phyloP scores from a whole-genome alignment of 2,888 invertebrate species.

The Macrosoma leucophasiata region DNA sequence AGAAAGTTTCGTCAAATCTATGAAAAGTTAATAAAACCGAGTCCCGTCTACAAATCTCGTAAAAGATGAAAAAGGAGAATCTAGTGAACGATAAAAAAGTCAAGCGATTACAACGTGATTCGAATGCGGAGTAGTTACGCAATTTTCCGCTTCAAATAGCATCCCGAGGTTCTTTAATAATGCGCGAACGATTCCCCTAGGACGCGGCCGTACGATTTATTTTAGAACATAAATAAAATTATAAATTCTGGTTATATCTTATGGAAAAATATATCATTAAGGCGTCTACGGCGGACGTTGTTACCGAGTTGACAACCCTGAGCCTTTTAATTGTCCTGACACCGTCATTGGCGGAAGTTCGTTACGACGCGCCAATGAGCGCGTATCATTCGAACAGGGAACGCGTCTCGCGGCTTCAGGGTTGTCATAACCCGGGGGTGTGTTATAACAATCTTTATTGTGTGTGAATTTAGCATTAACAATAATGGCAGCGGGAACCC shows the following conservation, averaged over 20 bases:
- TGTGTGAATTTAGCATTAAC: constrained; percentile 45
- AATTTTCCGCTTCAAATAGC: constrained; percentile 39
- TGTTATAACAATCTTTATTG: constrained; percentile 58
- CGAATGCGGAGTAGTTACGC: constrained; percentile 29
- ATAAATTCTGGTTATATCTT: too few species aligned
- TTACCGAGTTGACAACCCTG: constrained; percentile 27
- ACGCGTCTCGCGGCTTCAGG: constrained; percentile 36
- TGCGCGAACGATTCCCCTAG: constrained; percentile 18
- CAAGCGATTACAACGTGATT: too few species aligned
- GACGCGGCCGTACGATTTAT: too few species aligned
- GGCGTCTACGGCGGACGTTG: constrained; percentile 40
- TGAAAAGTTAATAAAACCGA: too few species aligned
- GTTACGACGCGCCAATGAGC: constrained; percentile 49
- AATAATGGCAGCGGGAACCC: constrained; percentile 26
- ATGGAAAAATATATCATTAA: constrained; percentile 19
- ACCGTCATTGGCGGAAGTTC: constrained; percentile 47
- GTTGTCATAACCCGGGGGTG: constrained; percentile 39
- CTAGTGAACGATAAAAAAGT: too few species aligned
- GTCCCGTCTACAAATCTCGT: too few species aligned
- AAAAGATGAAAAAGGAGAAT: constrained; percentile 11
- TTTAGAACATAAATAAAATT: too few species aligned
- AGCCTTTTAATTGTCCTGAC: not conserved
- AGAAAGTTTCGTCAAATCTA: too few species aligned
- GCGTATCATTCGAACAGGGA: constrained; percentile 45
- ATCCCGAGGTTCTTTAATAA: constrained; percentile 37